A percentile compares a stretch with the other conserved stretches of the same genome.
phyloP scores from a whole-genome alignment of 2,888 invertebrate species.

The Plebejus argus region DNA sequence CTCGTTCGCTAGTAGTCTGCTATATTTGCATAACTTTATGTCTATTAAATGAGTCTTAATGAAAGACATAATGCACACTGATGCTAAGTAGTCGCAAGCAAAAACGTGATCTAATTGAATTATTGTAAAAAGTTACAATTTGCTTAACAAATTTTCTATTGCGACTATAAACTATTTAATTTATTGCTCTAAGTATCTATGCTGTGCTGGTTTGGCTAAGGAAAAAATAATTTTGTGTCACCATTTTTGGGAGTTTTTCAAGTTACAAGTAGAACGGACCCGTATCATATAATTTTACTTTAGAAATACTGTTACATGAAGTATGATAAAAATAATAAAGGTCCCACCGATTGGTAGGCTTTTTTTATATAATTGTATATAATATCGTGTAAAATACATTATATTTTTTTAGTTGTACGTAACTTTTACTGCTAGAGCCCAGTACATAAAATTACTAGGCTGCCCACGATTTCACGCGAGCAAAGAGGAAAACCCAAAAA shows the following conservation, averaged over 20 bases:
- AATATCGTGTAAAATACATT: not conserved
- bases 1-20: not conserved
- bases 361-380: constrained; percentile 1
- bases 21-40: constrained; percentile 7
- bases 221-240: not conserved
- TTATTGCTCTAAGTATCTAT: not conserved
- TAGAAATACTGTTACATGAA: constrained; percentile 24
- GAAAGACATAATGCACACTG: not conserved
- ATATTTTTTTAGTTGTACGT: not conserved
- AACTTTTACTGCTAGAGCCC: too few species aligned
- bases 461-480: too few species aligned
- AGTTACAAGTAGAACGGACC: not conserved
- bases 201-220: too few species aligned
- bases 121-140: not conserved
- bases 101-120: not conserved
- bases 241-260: not conserved
- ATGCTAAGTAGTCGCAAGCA: not conserved
- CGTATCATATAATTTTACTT: constrained; percentile 30
- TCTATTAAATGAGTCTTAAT: constrained; percentile 1
- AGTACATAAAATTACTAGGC: too few species aligned
- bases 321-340: constrained; percentile 24
- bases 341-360: constrained; percentile 11
- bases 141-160: not conserved
- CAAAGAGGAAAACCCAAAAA: too few species aligned
- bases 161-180: not conserved